These are phyloP conservation scores for Neodiprion fabricii DNA, from an alignment of 1,140 invertebrate genomes.

Conservation along the genomic window DNA sequence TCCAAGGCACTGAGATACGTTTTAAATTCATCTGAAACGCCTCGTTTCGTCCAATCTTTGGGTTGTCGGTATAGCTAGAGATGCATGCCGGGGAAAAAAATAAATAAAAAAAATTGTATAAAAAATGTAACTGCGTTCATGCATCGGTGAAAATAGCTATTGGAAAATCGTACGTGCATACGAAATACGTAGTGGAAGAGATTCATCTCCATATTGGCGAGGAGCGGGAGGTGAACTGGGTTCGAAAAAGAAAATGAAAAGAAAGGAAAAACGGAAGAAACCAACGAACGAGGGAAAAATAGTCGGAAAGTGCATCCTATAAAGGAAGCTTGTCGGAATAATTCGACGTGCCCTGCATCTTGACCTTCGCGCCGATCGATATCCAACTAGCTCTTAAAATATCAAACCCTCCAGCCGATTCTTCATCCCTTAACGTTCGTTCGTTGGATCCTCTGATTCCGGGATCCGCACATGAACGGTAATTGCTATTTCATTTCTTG, in stretches of 20 bases:
- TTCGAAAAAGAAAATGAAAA: neutral
- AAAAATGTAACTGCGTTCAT: neutral
- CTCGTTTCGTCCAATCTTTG: neutral
- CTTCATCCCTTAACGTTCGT: too few species aligned
- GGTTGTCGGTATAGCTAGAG: neutral
- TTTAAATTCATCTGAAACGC: neutral
- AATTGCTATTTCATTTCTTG: neutral
- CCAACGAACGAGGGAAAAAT: too few species aligned
- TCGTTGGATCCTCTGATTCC: too few species aligned
- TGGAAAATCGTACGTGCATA: constrained; percentile 7
- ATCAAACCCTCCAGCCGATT: too few species aligned
- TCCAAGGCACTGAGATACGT: neutral
- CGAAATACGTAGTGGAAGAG: neutral
- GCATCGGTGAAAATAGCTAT: neutral
- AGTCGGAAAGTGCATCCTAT: neutral
- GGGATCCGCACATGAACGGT: too few species aligned
- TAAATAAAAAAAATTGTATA: too few species aligned
- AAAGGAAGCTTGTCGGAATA: constrained; percentile 3
- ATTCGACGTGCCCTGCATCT: constrained; percentile 4
- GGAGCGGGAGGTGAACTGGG: neutral
- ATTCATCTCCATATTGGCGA: constrained; percentile 3
- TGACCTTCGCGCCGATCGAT: neutral
- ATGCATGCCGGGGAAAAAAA: too few species aligned
- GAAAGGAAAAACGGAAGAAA: neutral
- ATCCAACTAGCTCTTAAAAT: neutral